Evolutionary conservation across 2,113 vertebrate genomes (phyloP).

Genomic region (Myanophis thanlyinensis): DNA sequence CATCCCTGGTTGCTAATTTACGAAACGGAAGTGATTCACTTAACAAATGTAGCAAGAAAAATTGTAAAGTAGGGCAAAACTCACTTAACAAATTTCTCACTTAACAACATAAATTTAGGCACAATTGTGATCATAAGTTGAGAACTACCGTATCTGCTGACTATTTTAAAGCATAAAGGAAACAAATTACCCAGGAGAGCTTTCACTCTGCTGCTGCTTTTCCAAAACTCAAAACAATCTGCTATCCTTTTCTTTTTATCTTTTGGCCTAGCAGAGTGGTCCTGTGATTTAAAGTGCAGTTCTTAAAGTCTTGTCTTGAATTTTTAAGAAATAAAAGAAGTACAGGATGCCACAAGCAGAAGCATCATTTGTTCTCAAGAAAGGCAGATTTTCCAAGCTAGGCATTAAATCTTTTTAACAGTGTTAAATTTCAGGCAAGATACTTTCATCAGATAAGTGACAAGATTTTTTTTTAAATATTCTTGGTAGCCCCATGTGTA

Average conservation of each 20-base stretch:
- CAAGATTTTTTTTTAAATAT: constrained; percentile 1
- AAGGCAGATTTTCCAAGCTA: constrained; percentile 37
- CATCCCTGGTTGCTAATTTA: no score
- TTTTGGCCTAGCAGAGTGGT: constrained; percentile 43
- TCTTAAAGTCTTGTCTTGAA: constrained; percentile 43
- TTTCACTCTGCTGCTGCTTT: constrained; percentile 43
- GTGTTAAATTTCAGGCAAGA: constrained; percentile 9
- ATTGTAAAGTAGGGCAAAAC: no score
- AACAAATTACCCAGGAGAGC: constrained; percentile 58
- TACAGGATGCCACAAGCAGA: constrained; percentile 43
- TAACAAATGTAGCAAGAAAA: no score
- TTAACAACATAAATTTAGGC: no score
- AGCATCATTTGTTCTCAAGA: constrained; percentile 26
- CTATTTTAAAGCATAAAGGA: constrained; percentile 57
- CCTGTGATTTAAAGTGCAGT: constrained; percentile 29
- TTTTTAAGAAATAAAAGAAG: constrained; percentile 51
- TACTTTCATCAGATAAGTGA: constrained; percentile 23
- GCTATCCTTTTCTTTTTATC: constrained; percentile 55
- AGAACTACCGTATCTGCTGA: constrained; percentile 40
- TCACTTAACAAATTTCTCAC: no score
- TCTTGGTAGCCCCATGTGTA: background rate
- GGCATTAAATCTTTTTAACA: background rate
- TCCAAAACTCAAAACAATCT: constrained; percentile 42
- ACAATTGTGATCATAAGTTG: no score
- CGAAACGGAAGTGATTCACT: no score